phyloP scores from a whole-genome alignment of 2,888 invertebrate genomes.

The Arctia plantaginis region DNA sequence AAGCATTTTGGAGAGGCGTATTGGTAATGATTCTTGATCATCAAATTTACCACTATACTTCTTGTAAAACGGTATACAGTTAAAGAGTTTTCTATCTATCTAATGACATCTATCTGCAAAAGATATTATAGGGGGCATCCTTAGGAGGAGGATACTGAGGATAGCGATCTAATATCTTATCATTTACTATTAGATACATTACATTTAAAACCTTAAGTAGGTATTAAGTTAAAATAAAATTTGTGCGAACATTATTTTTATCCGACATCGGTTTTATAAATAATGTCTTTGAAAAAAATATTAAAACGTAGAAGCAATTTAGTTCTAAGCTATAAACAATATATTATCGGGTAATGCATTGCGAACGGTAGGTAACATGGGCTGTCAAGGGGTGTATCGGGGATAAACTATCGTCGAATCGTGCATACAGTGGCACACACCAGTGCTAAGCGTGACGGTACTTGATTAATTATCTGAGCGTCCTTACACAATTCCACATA shows the following conservation, averaged over 20 bases:
- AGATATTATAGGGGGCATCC: too few species aligned
- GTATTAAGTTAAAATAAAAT: neutral
- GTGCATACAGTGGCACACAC: slow-evolving; percentile 26
- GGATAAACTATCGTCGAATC: slow-evolving; percentile 42
- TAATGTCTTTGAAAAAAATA: neutral
- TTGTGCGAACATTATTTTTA: neutral
- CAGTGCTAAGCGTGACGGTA: slow-evolving; percentile 30
- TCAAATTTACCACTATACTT: too few species aligned
- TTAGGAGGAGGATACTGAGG: too few species aligned
- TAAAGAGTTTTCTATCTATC: too few species aligned
- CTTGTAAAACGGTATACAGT: too few species aligned
- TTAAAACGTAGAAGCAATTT: slow-evolving; percentile 2
- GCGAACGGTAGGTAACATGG: slow-evolving; percentile 26
- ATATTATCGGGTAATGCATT: slow-evolving; percentile 16
- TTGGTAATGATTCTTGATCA: too few species aligned
- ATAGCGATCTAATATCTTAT: neutral
- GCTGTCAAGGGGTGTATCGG: slow-evolving; percentile 35
- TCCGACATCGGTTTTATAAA: slow-evolving; percentile 3
- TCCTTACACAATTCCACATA: slow-evolving; percentile 3
- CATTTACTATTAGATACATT: neutral
- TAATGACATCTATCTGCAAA: too few species aligned
- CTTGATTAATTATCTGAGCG: slow-evolving; percentile 41
- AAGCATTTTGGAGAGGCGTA: too few species aligned
- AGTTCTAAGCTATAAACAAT: slow-evolving; percentile 8
- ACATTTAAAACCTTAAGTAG: neutral